Conservation (phyloP, 2,888 invertebrate genomes). For the Ditula angustiorana region DNA sequence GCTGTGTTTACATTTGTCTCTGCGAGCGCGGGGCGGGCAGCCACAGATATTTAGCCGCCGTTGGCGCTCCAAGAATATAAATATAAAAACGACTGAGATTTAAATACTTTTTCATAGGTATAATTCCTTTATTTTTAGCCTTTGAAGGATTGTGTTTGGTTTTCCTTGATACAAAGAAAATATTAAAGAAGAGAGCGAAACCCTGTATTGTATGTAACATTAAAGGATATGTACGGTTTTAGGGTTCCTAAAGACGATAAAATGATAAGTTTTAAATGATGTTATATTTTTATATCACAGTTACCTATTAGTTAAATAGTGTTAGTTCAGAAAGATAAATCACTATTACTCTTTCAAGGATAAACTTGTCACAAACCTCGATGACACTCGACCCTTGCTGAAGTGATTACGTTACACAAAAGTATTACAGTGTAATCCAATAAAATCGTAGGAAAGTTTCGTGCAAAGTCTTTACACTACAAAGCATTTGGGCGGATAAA, state of each 20-base stretch:
- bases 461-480: slow-evolving; percentile 55
- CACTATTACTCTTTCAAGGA: slow-evolving; percentile 20
- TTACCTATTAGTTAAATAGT: neutral
- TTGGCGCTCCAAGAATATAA: slow-evolving; percentile 73
- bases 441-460: slow-evolving; percentile 55
- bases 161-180: slow-evolving; percentile 41
- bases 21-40: slow-evolving; percentile 61
- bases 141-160: slow-evolving; percentile 54
- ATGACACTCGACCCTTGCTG: slow-evolving; percentile 38
- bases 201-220: neutral
- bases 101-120: slow-evolving; percentile 72
- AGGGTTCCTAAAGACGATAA: neutral
- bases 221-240: neutral
- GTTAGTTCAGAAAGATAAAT: slow-evolving; percentile 19
- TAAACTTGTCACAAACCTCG: slow-evolving; percentile 26
- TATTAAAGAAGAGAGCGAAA: neutral
- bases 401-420: slow-evolving; percentile 41
- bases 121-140: slow-evolving; percentile 54
- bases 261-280: too few relatives aligned
- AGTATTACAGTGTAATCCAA: slow-evolving; percentile 53
- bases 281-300: too few relatives aligned
- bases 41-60: slow-evolving; percentile 78
- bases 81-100: slow-evolving; percentile 75
- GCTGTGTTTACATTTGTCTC: slow-evolving; percentile 77
- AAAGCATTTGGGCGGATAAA: slow-evolving; percentile 67